A percentile compares a stretch with the other conserved stretches of the same genome.
These are phyloP conservation scores for Netelia melanura DNA, from an alignment of 2,888 invertebrate species.

Conservation along the genomic window DNA sequence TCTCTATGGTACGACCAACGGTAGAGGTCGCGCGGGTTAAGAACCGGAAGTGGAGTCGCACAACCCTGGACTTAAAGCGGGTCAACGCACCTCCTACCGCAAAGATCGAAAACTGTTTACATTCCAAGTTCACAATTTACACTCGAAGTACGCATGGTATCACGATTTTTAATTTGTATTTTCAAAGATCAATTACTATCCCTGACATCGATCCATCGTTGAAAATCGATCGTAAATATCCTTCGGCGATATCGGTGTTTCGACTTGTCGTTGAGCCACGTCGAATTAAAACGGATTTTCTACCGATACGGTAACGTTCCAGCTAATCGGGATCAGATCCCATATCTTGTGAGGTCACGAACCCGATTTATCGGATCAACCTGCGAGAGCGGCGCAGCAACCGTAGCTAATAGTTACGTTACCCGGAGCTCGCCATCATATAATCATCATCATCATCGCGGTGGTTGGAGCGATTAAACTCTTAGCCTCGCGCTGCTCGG, in stretches of 20 bases:
- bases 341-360: constrained; percentile 46
- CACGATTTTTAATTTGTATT: not conserved
- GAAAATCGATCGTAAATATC: not conserved
- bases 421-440: constrained; percentile 46
- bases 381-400: constrained; percentile 46
- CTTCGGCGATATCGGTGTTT: not conserved
- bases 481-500: constrained; percentile 57
- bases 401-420: constrained; percentile 63
- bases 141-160: not conserved
- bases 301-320: not conserved
- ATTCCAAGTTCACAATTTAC: constrained; percentile 33
- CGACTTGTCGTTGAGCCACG: not conserved
- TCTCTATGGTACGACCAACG: constrained; percentile 21
- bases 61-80: too few relatives aligned
- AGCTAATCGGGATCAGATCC: constrained; percentile 46
- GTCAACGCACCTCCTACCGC: not conserved
- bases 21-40: not conserved
- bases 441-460: constrained; percentile 42
- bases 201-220: constrained; percentile 8
- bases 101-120: constrained; percentile 7
- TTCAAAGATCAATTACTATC: not conserved
- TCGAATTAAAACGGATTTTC: not conserved
- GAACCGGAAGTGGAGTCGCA: not conserved
- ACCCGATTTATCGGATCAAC: constrained; percentile 51
- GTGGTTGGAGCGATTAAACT: constrained; percentile 64